A percentile compares a stretch with the other conserved stretches of the same genome.
Evolutionary conservation across 2,888 invertebrate species (phyloP).

Genomic region (Mimumesa dahlbomi): DNA sequence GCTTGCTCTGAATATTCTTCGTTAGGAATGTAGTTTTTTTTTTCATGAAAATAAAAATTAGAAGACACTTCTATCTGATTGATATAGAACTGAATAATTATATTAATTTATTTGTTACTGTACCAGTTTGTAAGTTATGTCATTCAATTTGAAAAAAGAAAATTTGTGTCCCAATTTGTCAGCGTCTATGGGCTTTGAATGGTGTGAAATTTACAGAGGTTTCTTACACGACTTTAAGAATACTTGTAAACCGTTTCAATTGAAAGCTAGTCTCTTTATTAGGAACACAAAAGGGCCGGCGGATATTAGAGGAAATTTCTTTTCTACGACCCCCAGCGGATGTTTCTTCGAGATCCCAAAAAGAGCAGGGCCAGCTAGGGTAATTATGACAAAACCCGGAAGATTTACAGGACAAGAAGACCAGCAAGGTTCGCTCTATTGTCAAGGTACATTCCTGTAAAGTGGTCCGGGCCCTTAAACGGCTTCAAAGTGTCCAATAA

Average conservation of each 20-base stretch:
- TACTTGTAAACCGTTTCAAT: conserved; percentile 30
- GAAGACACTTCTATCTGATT: too few species aligned
- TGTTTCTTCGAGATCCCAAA: conserved; percentile 4
- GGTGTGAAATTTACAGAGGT: conserved; percentile 10
- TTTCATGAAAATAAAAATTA: too few species aligned
- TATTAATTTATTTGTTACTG: too few species aligned
- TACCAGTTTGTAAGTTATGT: too few species aligned
- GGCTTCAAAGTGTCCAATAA: conserved; percentile 48
- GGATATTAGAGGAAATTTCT: conserved; percentile 33
- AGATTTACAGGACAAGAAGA: conserved; percentile 53
- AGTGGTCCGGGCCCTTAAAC: conserved; percentile 51
- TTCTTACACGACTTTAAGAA: conserved; percentile 15
- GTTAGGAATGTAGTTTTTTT: too few species aligned
- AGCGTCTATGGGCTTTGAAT: too few species aligned
- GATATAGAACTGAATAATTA: too few species aligned
- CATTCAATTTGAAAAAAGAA: too few species aligned
- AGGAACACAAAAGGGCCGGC: conserved; percentile 19
- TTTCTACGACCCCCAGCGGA: conserved; percentile 14
- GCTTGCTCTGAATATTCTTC: too few species aligned
- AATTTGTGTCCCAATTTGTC: too few species aligned
- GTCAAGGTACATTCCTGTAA: conserved; percentile 27
- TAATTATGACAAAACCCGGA: conserved; percentile 44
- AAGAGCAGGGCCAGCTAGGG: conserved; percentile 10
- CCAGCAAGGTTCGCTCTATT: conserved; percentile 39
- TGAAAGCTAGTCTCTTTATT: conserved; percentile 24